Evolutionary conservation across 2,888 invertebrate genomes (phyloP).

Genomic region (Thecophora atra): DNA sequence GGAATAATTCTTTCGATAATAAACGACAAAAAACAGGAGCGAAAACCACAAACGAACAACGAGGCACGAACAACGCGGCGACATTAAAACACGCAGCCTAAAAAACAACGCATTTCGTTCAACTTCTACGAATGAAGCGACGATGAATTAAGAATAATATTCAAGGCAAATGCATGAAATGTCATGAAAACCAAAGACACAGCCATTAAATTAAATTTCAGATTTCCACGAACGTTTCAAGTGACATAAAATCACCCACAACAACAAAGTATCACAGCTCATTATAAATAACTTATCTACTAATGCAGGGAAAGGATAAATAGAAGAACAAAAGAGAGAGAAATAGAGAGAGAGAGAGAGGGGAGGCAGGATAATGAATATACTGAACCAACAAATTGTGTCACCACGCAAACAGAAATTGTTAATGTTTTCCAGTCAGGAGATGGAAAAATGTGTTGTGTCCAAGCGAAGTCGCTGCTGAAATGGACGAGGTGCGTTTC

Average conservation of each 20-base stretch:
- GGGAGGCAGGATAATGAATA: slow-evolving; percentile 44
- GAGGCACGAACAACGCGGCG: not conserved
- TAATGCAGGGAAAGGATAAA: no score
- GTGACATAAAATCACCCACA: slow-evolving; percentile 31
- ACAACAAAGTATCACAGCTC: not conserved
- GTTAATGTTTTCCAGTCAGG: slow-evolving; percentile 60
- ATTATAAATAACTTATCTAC: no score
- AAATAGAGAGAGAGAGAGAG: slow-evolving; percentile 38
- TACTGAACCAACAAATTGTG: slow-evolving; percentile 48
- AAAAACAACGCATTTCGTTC: slow-evolving; percentile 60
- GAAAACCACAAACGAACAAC: not conserved
- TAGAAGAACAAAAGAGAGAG: no score
- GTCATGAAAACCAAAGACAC: slow-evolving; percentile 41
- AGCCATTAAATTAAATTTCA: slow-evolving; percentile 43
- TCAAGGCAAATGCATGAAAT: slow-evolving; percentile 37
- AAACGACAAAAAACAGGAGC: not conserved
- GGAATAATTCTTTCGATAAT: slow-evolving; percentile 9
- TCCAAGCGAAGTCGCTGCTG: no score
- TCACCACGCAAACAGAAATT: slow-evolving; percentile 54
- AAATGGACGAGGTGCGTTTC: no score
- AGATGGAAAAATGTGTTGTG: slow-evolving; percentile 31
- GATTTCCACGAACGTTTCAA: slow-evolving; percentile 41
- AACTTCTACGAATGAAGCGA: slow-evolving; percentile 57
- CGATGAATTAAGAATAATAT: slow-evolving; percentile 45
- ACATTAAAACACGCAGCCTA: slow-evolving; percentile 2